Evolutionary conservation across 2,113 vertebrate genomes (phyloP), one percentile per base, ranked within the genome.

Genomic region (Suricata suricatta): DNA sequence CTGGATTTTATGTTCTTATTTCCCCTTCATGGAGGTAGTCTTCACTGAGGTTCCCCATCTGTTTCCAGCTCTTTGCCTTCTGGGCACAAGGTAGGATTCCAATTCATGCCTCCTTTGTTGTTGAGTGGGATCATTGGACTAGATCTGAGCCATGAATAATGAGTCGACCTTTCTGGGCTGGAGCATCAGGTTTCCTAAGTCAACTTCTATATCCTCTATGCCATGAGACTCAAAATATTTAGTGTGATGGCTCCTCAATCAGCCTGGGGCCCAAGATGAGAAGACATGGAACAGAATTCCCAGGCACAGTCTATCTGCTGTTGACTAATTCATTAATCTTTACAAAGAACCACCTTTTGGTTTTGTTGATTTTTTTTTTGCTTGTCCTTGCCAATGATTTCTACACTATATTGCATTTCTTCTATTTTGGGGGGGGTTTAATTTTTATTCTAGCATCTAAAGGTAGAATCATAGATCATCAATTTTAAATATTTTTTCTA

Each of bases 401-500:
- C 21, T 74, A 33, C n/a, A 35, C n/a, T 84, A 41, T 88, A 74
- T 88, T 90, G 96, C 15, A 47, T 88, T 44, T 19, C 27, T 88
- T 93, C 80, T 63, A 1, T 76, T 97, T 97, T 88, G 33, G 27
- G 69, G 83, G 52, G 66, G 13, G 2, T 12, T 96, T 68, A 25
- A 23, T 83, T 95, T 86, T 47, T 90, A 2, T 29, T 44, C 11
- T 47, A 63, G 25, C 33, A 66, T 80, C 66, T 88, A 81, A 57
- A 52, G 17, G 25, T 88, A 35, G 54, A 96, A 31, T 76, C 64
- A 64, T 88, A 64, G 16, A 12, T 93, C 33, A 76, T 80, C 33
- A 80, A 31, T 82, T 89, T 57, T 85, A 71, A 86, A 93, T 92
- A 86, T 93, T 19, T 71, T 79, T 90, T n/a, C 27, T 85, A 47